Evolutionary conservation across 53 echinoderm and acorn worm species (phyloP).

Genomic region (Arbacia lixula): DNA sequence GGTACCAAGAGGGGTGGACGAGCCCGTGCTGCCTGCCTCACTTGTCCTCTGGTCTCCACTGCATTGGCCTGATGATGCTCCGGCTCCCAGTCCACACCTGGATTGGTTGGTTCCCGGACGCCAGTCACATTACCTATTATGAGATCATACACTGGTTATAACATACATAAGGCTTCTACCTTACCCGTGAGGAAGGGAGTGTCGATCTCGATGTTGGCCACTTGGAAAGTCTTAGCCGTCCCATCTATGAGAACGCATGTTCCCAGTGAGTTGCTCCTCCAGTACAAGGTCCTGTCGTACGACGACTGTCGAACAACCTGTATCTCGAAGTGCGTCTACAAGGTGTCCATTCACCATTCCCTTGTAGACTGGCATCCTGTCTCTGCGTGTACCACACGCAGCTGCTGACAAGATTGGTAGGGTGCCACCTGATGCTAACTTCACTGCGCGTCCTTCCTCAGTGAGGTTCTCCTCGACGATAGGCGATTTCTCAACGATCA

Average conservation of each 20-base stretch:
- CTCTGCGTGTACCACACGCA: too few species aligned
- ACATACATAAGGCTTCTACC: not conserved
- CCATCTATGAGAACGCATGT: constrained; percentile 15
- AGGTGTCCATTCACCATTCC: too few species aligned
- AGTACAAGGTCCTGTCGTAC: too few species aligned
- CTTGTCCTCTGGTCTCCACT: constrained; percentile 27
- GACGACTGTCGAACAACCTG: too few species aligned
- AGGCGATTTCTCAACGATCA: too few species aligned
- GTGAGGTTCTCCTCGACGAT: too few species aligned
- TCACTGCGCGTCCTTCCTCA: too few species aligned
- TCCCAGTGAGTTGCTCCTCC: too few species aligned
- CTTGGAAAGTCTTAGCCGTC: not conserved
- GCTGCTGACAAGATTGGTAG: too few species aligned
- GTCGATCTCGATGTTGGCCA: not conserved
- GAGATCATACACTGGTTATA: constrained; percentile 14
- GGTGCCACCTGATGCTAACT: too few species aligned
- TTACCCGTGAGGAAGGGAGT: constrained; percentile 15
- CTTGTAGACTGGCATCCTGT: too few species aligned
- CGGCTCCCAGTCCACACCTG: constrained; percentile 10
- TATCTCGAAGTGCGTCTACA: too few species aligned
- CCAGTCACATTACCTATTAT: not conserved
- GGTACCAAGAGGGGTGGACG: constrained; percentile 12
- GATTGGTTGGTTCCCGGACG: not conserved
- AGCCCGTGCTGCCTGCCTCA: constrained; percentile 12
- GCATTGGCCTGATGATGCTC: constrained; percentile 23